These are phyloP conservation scores for Chlorodrepanis virens DNA, from an alignment of 2,113 vertebrate genomes.

Conservation along the genomic window DNA sequence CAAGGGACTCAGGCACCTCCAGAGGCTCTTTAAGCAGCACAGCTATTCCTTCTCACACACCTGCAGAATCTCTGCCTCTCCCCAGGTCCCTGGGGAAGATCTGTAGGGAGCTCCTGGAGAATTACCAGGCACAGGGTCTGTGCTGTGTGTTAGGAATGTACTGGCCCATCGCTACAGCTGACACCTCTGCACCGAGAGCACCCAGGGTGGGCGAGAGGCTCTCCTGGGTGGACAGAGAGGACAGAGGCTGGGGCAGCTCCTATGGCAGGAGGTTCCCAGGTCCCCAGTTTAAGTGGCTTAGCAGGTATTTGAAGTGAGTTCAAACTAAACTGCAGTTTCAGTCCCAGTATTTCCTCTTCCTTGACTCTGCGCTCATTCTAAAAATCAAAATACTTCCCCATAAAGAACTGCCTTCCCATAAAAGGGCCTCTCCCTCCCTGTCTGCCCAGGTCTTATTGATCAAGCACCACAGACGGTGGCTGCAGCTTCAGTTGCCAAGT, in stretches of 20 bases:
- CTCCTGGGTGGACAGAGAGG: not conserved
- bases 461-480: slow-evolving; percentile 22
- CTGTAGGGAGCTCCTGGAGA: not conserved
- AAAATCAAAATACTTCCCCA: slow-evolving; percentile 22
- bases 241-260: not conserved
- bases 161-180: rapidly evolving
- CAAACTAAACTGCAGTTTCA: not conserved
- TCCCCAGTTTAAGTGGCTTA: not conserved
- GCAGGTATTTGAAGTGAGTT: not conserved
- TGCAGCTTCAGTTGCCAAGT: slow-evolving; percentile 60
- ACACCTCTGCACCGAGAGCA: not conserved
- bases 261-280: not conserved
- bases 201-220: not conserved
- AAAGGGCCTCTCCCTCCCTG: not conserved
- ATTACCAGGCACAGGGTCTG: not conserved
- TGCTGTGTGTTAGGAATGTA: not conserved
- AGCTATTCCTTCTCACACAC: rapidly evolving
- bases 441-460: slow-evolving; percentile 45
- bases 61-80: not conserved
- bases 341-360: slow-evolving; percentile 12
- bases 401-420: not conserved
- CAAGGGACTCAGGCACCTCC: not conserved
- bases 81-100: not conserved
- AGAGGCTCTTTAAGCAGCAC: not conserved
- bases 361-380: not conserved